A percentile compares a stretch with the other conserved stretches of the same genome.
Conservation (phyloP, 2,888 invertebrate genomes). For the Cataglyphis cursor region DNA sequence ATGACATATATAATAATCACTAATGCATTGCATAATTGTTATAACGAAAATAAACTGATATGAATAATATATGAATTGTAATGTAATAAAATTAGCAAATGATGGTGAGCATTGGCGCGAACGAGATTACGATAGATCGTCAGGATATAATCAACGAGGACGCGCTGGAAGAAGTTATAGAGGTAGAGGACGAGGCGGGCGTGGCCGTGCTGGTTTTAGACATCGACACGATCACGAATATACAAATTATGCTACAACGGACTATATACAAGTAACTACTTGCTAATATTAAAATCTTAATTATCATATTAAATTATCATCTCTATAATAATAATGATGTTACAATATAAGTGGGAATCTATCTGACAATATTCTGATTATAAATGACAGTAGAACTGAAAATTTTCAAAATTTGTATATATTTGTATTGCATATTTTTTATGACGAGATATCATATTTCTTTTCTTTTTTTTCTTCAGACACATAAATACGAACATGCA, state of each 20-base stretch:
- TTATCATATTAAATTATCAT: slow-evolving; percentile 7
- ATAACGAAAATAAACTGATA: background rate
- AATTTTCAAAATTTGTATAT: slow-evolving; percentile 8
- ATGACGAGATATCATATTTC: background rate
- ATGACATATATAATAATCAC: background rate
- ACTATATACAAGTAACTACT: slow-evolving; percentile 86
- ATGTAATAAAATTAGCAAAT: slow-evolving; percentile 26
- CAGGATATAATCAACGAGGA: slow-evolving; percentile 80
- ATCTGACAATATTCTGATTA: slow-evolving; percentile 66
- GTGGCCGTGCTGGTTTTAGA: slow-evolving; percentile 87
- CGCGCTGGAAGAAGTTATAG: slow-evolving; percentile 84
- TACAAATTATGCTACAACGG: slow-evolving; percentile 86
- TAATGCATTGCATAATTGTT: background rate
- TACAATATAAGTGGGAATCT: slow-evolving; percentile 63
- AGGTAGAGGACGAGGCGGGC: slow-evolving; percentile 87
- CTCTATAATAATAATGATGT: slow-evolving; percentile 55
- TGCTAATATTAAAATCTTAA: background rate
- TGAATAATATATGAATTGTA: background rate
- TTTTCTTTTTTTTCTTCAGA: slow-evolving; percentile 75
- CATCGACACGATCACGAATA: slow-evolving; percentile 87
- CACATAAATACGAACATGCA: slow-evolving; percentile 82
- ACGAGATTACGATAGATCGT: slow-evolving; percentile 82
- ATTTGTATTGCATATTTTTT: background rate
- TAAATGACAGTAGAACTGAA: slow-evolving; percentile 76
- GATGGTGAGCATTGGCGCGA: slow-evolving; percentile 84